Evolutionary conservation across 2,888 invertebrate genomes (phyloP).

Genomic region (Adela reaumurella): DNA sequence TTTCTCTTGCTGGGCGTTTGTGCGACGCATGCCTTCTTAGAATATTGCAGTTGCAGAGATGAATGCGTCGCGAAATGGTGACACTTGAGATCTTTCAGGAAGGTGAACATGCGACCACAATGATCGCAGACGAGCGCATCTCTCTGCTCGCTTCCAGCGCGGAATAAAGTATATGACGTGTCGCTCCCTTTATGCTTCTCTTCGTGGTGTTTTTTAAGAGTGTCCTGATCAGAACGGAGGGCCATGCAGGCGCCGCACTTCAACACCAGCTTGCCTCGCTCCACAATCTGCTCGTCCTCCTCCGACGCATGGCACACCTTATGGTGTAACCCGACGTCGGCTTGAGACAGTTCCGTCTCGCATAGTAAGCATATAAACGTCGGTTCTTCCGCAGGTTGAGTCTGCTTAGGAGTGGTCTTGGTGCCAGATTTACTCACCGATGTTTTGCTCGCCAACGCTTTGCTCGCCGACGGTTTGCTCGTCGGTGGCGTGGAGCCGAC

Average conservation of each 20-base stretch:
- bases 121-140: constrained; percentile 19
- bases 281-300: constrained; percentile 22
- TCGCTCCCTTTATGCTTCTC: constrained; percentile 18
- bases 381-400: not conserved
- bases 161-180: constrained; percentile 25
- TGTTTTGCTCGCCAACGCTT: too few relatives aligned
- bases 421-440: too few relatives aligned
- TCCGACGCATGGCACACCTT: too few relatives aligned
- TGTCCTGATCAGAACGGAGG: constrained; percentile 22
- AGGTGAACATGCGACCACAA: constrained; percentile 22
- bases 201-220: constrained; percentile 31
- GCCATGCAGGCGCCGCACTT: constrained; percentile 41
- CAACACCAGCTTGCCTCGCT: constrained; percentile 30
- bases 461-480: too few relatives aligned
- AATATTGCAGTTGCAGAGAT: constrained; percentile 16
- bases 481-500: too few relatives aligned
- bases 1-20: not conserved
- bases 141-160: constrained; percentile 17
- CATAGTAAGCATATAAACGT: constrained; percentile 27
- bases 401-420: too few relatives aligned
- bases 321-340: too few relatives aligned
- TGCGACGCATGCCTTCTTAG: constrained; percentile 6
- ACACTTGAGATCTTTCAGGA: constrained; percentile 19
- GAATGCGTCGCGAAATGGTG: constrained; percentile 23
- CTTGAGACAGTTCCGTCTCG: constrained; percentile 19